Evolutionary conservation across 2,113 vertebrate genomes (phyloP), one percentile per base, ranked within the genome.

Genomic region (Calypte anna): DNA sequence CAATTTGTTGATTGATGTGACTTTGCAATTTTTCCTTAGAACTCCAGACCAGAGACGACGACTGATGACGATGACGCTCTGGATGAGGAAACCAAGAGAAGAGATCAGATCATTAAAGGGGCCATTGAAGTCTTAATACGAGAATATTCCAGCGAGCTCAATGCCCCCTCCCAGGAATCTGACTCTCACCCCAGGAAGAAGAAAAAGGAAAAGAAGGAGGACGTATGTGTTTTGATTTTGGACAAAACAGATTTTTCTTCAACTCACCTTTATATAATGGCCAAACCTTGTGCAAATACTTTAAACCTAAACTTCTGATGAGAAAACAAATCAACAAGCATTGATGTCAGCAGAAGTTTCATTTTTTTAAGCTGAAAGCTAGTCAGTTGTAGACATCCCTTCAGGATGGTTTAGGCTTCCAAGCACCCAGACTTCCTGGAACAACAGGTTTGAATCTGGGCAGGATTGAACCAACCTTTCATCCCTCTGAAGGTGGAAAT

Each of bases 181-280:
- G 99, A 99, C 89, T 98, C 99, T 87, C 99, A 98, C 72, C 98
- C 99, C 67, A 98, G 99, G 96, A 99, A 99, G 97, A 99, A 99
- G 97, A 99, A 98, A 97, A 99, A 99, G 95, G 99, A 99, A 97
- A 99, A 99, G 98, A 99, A 99, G 97, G 99, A 99, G 97, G 99
- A 99, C 98, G 98, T 99, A 98, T 90, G 96, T 95, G 97, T 98
- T 97, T 96, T 98, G 96, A 97, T 97, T 97, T 98, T 97, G 97
- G 97, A 97, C 95, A 97, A 92, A 86, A 90, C 95, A 95, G 84
- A 97, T 88, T 97, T 97, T 97, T 96, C 94, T 97, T 82, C 80
- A 94, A 27, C 97, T 97, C 96, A 90, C 93, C 96, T 97, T 94
- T 96, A 93, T 96, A 95, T 97, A 97, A 95, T 95, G 96, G 96